A percentile compares a stretch with the other conserved stretches of the same genome.
phyloP scores from a whole-genome alignment of 2,797 vertebrate species.

The Tapera naevia region DNA sequence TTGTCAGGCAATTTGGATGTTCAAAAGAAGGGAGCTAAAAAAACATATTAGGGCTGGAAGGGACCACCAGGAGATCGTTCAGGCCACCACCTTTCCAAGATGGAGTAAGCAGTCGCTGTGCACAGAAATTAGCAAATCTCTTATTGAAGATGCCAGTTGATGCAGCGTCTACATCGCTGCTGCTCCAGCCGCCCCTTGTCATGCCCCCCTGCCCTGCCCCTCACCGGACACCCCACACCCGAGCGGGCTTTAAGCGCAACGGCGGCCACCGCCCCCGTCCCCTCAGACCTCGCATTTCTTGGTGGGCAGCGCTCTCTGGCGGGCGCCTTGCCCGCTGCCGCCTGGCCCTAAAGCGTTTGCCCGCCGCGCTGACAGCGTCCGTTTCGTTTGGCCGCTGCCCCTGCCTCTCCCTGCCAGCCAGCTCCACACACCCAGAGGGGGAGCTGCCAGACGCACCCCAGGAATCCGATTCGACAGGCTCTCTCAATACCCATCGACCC shows the following conservation, averaged over 20 bases:
- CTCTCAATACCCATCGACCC: rapidly evolving
- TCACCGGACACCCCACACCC: too few relatives aligned
- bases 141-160: rapidly evolving
- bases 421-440: background rate
- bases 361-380: background rate
- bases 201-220: background rate
- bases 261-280: rapidly evolving
- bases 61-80: background rate
- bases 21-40: background rate
- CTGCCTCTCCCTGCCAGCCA: background rate
- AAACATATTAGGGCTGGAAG: background rate
- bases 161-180: rapidly evolving
- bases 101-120: too few relatives aligned
- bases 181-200: too few relatives aligned
- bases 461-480: rapidly evolving
- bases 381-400: background rate
- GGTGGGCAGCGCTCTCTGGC: background rate
- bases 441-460: rapidly evolving
- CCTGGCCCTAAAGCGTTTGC: too few relatives aligned
- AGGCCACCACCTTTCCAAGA: background rate
- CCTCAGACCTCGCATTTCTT: background rate
- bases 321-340: background rate
- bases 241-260: background rate
- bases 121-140: background rate
- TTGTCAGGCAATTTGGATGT: background rate